These are phyloP conservation scores for Nephotettix cincticeps DNA, from an alignment of 1,140 invertebrate species.

Conservation along the genomic window DNA sequence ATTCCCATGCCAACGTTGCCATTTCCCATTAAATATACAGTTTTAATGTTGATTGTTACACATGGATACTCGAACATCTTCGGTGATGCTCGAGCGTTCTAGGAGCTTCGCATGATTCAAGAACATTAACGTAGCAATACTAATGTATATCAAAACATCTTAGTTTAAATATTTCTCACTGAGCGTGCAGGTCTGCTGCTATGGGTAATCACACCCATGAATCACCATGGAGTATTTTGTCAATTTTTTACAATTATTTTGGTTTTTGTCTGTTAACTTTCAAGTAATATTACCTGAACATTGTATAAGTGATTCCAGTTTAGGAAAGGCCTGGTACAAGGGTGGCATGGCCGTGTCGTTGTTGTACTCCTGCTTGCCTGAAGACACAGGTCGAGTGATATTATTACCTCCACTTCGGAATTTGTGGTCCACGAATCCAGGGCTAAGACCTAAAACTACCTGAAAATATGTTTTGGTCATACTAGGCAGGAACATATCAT, in stretches of 20 bases:
- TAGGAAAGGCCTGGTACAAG: slow-evolving; percentile 71
- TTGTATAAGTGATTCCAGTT: slow-evolving; percentile 73
- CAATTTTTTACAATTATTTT: slow-evolving; percentile 70
- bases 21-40: too few relatives aligned
- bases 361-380: slow-evolving; percentile 69
- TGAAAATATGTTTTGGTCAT: too few relatives aligned
- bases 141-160: not conserved
- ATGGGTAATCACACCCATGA: slow-evolving; percentile 70
- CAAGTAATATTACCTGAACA: slow-evolving; percentile 46
- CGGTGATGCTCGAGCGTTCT: too few relatives aligned
- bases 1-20: too few relatives aligned
- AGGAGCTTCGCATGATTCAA: too few relatives aligned
- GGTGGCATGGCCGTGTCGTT: slow-evolving; percentile 73
- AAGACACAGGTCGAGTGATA: slow-evolving; percentile 60
- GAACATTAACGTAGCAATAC: not conserved
- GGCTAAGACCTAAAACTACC: not conserved
- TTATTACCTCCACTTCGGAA: slow-evolving; percentile 22
- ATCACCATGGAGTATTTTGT: slow-evolving; percentile 77
- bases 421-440: not conserved
- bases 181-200: slow-evolving; percentile 62
- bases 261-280: slow-evolving; percentile 59
- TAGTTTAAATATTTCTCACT: too few relatives aligned
- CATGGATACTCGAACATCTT: too few relatives aligned
- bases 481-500: too few relatives aligned
- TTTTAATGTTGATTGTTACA: too few relatives aligned